Base-by-base conservation (phyloP, 2,888 invertebrate genomes). In the Dicroscelio sp. region DNA sequence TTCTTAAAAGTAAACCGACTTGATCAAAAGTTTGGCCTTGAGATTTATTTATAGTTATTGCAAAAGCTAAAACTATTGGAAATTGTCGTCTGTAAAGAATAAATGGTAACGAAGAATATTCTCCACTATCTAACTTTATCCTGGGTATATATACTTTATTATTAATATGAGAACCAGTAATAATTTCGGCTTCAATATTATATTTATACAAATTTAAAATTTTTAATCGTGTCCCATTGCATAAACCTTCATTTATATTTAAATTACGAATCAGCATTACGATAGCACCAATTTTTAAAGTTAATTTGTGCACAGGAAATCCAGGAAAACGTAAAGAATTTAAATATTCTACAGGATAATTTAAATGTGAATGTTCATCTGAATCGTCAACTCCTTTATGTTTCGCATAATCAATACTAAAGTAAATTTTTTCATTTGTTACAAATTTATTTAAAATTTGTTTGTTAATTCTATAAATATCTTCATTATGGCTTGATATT, bases 21-120 rank as follows among this genome's bases (percentile, higher is more conserved):
- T 27, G 0, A 23, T 79, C 65, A 48, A 79, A 79, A 65, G 23
- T 65, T 52, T 79, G 79, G n/a, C 65, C 65, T 23, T 79, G 79
- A n/a, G 79, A 65, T 65, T 79, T 79, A 65, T 79, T 79, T 6
- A 79, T 48, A 1, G 79, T 65, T 30, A 79, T 79, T n/a, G n/a
- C n/a, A n/a, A n/a, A n/a, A n/a, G n/a, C n/a, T n/a, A n/a, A n/a
- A n/a, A n/a, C n/a, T n/a, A n/a, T n/a, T n/a, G n/a, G n/a, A n/a
- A n/a, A n/a, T n/a, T n/a, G n/a, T n/a, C n/a, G n/a, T n/a, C n/a
- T n/a, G n/a, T n/a, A n/a, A n/a, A n/a, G n/a, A n/a, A n/a, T n/a
- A n/a, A n/a, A n/a, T n/a, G n/a, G n/a, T n/a, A n/a, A n/a, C n/a
- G n/a, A n/a, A n/a, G n/a, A n/a, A n/a, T n/a, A n/a, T n/a, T n/a